phyloP scores from a whole-genome alignment of 2,113 vertebrate species.

The Prinia subflava region DNA sequence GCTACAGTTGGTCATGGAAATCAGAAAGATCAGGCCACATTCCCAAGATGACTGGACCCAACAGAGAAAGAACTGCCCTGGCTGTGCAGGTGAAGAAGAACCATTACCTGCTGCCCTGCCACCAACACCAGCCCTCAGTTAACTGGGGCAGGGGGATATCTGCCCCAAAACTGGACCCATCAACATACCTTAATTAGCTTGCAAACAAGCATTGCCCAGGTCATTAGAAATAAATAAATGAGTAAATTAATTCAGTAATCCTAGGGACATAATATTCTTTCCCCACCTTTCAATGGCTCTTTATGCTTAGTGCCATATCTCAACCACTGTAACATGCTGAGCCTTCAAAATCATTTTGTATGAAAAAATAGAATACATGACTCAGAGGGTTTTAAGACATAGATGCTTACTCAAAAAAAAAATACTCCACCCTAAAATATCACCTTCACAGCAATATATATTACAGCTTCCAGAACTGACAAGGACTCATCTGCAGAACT shows the following conservation, averaged over 20 bases:
- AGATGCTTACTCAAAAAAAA: slow-evolving; percentile 14
- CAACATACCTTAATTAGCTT: not conserved
- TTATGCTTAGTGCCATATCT: not conserved
- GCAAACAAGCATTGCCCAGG: not conserved
- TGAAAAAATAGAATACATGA: slow-evolving; percentile 35
- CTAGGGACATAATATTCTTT: not conserved
- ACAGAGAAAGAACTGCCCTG: not conserved
- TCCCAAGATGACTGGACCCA: not conserved
- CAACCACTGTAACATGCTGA: not conserved
- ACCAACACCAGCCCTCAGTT: no score
- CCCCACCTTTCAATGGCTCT: not conserved
- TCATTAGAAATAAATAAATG: not conserved
- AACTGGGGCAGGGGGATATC: not conserved
- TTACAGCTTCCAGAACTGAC: not conserved
- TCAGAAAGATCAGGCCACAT: not conserved
- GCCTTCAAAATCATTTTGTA: not conserved
- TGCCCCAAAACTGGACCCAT: not conserved
- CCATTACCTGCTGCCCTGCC: not conserved
- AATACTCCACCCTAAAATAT: not conserved
- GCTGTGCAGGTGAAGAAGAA: not conserved
- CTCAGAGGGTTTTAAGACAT: not conserved
- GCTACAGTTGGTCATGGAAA: not conserved
- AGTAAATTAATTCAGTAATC: not conserved
- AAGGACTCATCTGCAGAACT: not conserved
- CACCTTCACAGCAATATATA: not conserved